phyloP scores from a whole-genome alignment of 1,140 invertebrate genomes.

The Diorhabda elongata region DNA sequence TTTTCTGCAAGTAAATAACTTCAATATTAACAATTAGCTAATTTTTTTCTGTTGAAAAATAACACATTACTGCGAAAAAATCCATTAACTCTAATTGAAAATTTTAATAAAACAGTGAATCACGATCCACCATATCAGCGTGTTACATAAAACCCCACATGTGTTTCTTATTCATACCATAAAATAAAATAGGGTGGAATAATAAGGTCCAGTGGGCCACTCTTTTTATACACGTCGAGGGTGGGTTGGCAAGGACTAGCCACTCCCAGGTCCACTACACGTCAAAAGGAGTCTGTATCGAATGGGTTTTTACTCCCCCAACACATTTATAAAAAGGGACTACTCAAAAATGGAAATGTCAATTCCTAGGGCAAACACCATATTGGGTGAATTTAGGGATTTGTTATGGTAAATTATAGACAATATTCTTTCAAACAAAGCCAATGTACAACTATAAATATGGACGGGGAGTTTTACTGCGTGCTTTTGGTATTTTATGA shows the following conservation, averaged over 20 bases:
- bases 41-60: too few relatives aligned
- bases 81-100: too few relatives aligned
- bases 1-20: too few relatives aligned
- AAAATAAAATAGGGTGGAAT: constrained; percentile 1
- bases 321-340: constrained; percentile 30
- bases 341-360: constrained; percentile 31
- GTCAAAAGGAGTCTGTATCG: background rate
- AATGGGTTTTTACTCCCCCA: constrained; percentile 22
- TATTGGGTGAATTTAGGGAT: constrained; percentile 32
- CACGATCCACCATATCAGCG: background rate
- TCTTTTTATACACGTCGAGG: background rate
- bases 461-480: background rate
- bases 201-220: background rate
- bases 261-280: constrained; percentile 1
- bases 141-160: background rate
- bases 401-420: constrained; percentile 32
- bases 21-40: too few relatives aligned
- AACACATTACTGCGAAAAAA: too few relatives aligned
- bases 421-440: constrained; percentile 28
- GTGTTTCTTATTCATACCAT: background rate
- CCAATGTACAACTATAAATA: constrained; percentile 17
- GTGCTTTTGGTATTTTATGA: too few relatives aligned
- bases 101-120: background rate
- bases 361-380: constrained; percentile 24
- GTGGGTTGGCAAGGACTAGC: background rate